Evolutionary conservation across 2,797 vertebrate species (phyloP).

Genomic region (Danio jaintianensis): DNA sequence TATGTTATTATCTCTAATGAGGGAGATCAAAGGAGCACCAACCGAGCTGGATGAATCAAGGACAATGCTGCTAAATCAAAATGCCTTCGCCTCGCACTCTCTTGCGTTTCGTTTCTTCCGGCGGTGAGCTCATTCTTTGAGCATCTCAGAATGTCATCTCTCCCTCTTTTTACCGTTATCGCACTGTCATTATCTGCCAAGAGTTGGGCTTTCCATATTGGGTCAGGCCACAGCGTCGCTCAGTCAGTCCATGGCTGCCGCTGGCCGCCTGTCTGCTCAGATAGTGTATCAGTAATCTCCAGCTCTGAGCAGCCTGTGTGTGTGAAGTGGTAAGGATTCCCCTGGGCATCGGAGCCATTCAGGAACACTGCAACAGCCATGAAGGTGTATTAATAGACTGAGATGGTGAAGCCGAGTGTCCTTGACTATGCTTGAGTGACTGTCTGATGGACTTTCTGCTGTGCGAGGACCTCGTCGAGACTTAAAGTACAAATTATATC

Average conservation of each 20-base stretch:
- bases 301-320: slow-evolving; percentile 34
- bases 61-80: slow-evolving; percentile 20
- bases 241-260: slow-evolving; percentile 31
- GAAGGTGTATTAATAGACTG: slow-evolving; percentile 45
- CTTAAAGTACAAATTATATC: background rate
- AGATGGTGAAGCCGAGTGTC: slow-evolving; percentile 39
- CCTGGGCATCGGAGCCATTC: slow-evolving; percentile 38
- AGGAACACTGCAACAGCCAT: slow-evolving; percentile 38
- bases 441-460: slow-evolving; percentile 35
- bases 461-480: background rate
- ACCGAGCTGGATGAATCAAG: slow-evolving; percentile 10
- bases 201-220: slow-evolving; percentile 41
- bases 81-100: background rate
- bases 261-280: slow-evolving; percentile 40
- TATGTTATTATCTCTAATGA: background rate
- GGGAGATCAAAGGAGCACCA: background rate
- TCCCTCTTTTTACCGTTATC: slow-evolving; percentile 32
- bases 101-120: background rate
- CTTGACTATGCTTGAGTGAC: slow-evolving; percentile 37
- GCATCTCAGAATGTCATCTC: slow-evolving; percentile 42
- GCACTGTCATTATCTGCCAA: background rate
- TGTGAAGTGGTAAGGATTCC: slow-evolving; percentile 40
- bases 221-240: slow-evolving; percentile 32
- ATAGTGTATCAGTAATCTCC: slow-evolving; percentile 47
- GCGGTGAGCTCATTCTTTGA: slow-evolving; percentile 3